These are phyloP conservation scores for Melanotaenia parkinsoni DNA, from an alignment of 2,797 vertebrate genomes.

Conservation along the genomic window DNA sequence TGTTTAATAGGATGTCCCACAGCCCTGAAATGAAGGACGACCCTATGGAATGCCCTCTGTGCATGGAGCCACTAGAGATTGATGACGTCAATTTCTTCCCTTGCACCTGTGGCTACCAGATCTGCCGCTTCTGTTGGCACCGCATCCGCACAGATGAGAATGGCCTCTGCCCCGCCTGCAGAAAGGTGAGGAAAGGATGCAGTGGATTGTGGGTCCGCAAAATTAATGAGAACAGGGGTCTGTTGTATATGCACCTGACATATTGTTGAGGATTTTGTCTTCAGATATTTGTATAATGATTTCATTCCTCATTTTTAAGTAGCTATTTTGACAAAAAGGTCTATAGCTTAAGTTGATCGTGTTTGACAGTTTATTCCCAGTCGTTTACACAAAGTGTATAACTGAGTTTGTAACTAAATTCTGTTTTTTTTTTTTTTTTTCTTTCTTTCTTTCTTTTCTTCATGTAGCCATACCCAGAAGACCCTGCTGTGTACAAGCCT, in stretches of 20 bases:
- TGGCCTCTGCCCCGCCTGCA: constrained; percentile 98
- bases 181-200: constrained; percentile 89
- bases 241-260: constrained; percentile 3
- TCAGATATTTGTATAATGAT: not conserved
- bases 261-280: not conserved
- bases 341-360: not conserved
- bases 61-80: constrained; percentile 99
- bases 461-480: constrained; percentile 96
- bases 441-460: not conserved
- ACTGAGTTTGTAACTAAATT: not conserved
- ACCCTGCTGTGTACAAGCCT: constrained; percentile 99
- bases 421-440: not conserved
- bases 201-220: not conserved
- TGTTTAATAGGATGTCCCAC: constrained; percentile 92
- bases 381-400: not conserved
- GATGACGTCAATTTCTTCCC: constrained; percentile 99
- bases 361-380: not conserved
- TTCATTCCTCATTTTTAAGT: not conserved
- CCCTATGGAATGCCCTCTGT: constrained; percentile 99
- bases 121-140: constrained; percentile 99
- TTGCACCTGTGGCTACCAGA: constrained; percentile 99
- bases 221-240: constrained; percentile 1
- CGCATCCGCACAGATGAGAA: constrained; percentile 99
- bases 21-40: constrained; percentile 99
- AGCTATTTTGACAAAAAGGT: not conserved